Base-by-base conservation (phyloP, 2,113 vertebrate species). In the Prunella fulvescens region DNA sequence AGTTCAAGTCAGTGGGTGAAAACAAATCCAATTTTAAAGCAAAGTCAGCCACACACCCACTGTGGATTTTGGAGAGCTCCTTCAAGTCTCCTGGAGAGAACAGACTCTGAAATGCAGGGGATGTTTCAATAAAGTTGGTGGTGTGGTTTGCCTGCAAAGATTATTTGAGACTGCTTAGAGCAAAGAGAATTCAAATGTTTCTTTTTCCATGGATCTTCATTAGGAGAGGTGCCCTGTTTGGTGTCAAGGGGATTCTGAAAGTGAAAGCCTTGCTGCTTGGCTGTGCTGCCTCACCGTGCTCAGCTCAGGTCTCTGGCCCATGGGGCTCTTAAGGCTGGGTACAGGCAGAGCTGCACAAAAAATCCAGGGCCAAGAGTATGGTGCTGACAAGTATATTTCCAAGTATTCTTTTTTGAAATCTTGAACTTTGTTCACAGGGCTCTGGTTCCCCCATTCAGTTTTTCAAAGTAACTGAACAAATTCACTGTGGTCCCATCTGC, bases 201-300 rank as follows among this genome's bases (percentile, higher is more conserved):
- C 18, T 82, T 10, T 79, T 42, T 10, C 18, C n/a, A 17, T 0
- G 5, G 11, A 3, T 26, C 6, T 73, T 9, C 2, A 1, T 44
- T 15, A 29, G 33, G 19, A 86, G 11, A 17, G 4, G 5, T 47
- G 8, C 15, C 12, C 17, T 66, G 7, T 5, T 3, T 62, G 42
- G 20, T 35, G 53, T 77, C 19, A 77, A 20, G 14, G 9, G 7
- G 13, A 58, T 14, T 11, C 5, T 1, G 2, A 11, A 53, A 42
- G 19, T 31, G 7, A 39, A 29, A 58, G 39, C n/a, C 19, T 12
- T 2, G 6, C 3, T 9, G 2, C 25, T 60, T 1, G 2, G 11
- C 37, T 28, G 3, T 0, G 0, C 61, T 58, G 42, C 12, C 6
- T 67, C 3, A 1, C 26, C 0, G 0, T 12, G 14, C 11, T 42